Evolutionary conservation across 2,888 invertebrate genomes (phyloP), one percentile per base, ranked within the genome.

Genomic region (Chydorus sphaericus): DNA sequence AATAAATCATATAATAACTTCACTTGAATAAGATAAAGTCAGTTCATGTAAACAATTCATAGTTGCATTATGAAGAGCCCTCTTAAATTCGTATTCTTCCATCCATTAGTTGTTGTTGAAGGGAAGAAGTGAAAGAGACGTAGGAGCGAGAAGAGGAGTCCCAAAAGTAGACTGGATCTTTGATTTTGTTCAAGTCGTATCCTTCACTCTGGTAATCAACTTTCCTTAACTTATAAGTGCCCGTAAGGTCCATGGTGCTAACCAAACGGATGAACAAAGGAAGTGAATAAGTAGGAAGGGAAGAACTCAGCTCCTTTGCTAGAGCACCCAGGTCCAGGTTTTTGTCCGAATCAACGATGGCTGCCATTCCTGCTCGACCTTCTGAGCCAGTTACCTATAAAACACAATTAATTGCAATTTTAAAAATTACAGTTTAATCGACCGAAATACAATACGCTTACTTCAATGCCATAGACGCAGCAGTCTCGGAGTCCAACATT

Each of bases 361-460:
- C 89, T 18, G 82, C 90, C 94, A 96, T 96, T 60, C 94, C 94
- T n/a, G 90, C 92, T 64, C 83, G 80, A 0, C 94, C 94, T 48
- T 88, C 88, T 51, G 80, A 77, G 59, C 78, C 77, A 1, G 85
- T 84, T 61, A 88, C 14, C 11, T 36, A n/a, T 59, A 50, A 56
- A n/a, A 57, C 33, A 20, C 7, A 52, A 11, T 44, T 16, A 37
- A 20, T 44, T n/a, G n/a, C n/a, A n/a, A n/a, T n/a, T n/a, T n/a
- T 20, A 10, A 39, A 39, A 39, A 7, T 7, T 7, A 39, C 39
- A 39, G 8, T n/a, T 7, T 39, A 18, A 39, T 39, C 20, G n/a
- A 29, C 10, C 18, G 16, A 18, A 7, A 33, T 16, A 44, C 11
- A 4, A 38, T n/a, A 16, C 18, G 18, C 16, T 66, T 66, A 90